Conservation (phyloP, 1,140 invertebrate genomes). For the Lordiphosa clarofinis region DNA sequence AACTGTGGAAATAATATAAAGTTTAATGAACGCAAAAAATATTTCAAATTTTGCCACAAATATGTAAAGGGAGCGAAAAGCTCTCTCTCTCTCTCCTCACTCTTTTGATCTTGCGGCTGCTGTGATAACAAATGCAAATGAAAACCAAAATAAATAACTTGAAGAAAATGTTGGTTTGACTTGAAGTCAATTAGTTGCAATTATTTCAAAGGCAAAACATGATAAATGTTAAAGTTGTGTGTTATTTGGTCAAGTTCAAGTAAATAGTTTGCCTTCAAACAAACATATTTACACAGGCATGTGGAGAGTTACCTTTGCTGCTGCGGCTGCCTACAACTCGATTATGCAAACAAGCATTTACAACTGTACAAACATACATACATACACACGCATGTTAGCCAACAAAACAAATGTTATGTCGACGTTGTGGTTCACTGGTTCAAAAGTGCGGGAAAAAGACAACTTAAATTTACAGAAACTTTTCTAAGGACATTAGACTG, state of each 20-base stretch:
- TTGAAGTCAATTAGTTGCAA: slow-evolving; percentile 24
- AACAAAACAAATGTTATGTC: slow-evolving; percentile 14
- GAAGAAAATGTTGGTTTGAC: too few species aligned
- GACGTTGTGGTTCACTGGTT: slow-evolving; percentile 13
- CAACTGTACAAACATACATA: slow-evolving; percentile 13
- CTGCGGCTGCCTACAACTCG: slow-evolving; percentile 1
- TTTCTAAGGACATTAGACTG: too few species aligned
- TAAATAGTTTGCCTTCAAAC: slow-evolving; percentile 50
- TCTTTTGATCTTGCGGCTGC: too few species aligned
- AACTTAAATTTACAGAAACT: too few species aligned
- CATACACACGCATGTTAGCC: slow-evolving; percentile 1
- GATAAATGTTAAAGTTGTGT: background rate
- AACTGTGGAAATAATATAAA: too few species aligned
- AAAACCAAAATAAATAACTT: too few species aligned
- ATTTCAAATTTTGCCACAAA: background rate
- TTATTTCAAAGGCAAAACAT: slow-evolving; percentile 36
- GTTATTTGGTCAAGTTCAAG: slow-evolving; percentile 70
- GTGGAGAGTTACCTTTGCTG: background rate
- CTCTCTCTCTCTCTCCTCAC: too few species aligned
- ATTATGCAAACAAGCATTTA: slow-evolving; percentile 40
- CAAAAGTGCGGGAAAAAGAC: background rate
- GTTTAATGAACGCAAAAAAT: slow-evolving; percentile 36
- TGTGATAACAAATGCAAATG: background rate
- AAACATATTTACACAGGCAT: slow-evolving; percentile 9
- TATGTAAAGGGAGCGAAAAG: background rate